phyloP scores from a whole-genome alignment of 2,888 invertebrate species.

The Clivina fossor region DNA sequence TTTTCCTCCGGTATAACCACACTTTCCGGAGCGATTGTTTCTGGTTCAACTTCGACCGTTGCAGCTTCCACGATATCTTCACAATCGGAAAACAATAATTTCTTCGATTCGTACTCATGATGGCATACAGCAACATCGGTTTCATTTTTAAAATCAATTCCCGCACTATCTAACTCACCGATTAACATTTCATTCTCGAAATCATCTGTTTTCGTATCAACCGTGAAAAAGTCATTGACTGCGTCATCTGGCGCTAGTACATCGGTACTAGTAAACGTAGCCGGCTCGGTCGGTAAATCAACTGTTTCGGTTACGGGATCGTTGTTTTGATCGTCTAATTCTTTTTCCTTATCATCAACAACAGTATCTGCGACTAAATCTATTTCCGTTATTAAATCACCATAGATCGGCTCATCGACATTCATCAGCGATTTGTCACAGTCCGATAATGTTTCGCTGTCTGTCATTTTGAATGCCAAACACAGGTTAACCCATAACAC shows the following conservation, averaged over 20 bases:
- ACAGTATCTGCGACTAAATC: constrained; percentile 33
- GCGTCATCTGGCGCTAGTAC: constrained; percentile 48
- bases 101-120: constrained; percentile 39
- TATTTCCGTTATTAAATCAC: constrained; percentile 34
- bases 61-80: constrained; percentile 32
- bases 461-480: constrained; percentile 13
- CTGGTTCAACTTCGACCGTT: constrained; percentile 27
- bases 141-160: constrained; percentile 43
- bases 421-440: constrained; percentile 29
- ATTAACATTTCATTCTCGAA: constrained; percentile 41
- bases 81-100: constrained; percentile 28
- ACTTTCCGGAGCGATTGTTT: constrained; percentile 29
- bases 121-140: constrained; percentile 41
- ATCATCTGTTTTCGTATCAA: constrained; percentile 44
- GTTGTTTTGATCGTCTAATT: constrained; percentile 33
- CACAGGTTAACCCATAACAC: constrained; percentile 31
- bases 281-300: constrained; percentile 22
- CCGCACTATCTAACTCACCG: constrained; percentile 36
- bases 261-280: constrained; percentile 38
- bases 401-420: constrained; percentile 26
- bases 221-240: constrained; percentile 48
- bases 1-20: constrained; percentile 17
- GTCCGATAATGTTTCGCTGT: constrained; percentile 22
- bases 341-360: constrained; percentile 32
- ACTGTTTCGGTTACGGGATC: constrained; percentile 11